Base-by-base conservation (phyloP, 1,140 invertebrate genomes). In the Berghia stephanieae region DNA sequence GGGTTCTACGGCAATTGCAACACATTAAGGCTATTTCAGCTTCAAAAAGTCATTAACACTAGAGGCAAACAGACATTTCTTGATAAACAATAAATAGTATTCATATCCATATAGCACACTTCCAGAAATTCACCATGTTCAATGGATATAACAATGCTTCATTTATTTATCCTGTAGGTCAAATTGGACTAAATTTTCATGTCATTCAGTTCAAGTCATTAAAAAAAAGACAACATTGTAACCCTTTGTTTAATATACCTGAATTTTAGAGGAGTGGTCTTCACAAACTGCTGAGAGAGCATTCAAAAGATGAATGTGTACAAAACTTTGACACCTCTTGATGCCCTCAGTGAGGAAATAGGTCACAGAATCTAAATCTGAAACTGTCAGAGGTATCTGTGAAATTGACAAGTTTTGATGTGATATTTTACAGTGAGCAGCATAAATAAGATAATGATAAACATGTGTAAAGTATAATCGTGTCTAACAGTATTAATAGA, bases 201-300 rank as follows among this genome's bases (percentile, higher is more conserved):
- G 2, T 44, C 18, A 55, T 44, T 73, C 18, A 2, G 31, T 44
- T 57, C n/a, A n/a, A n/a, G n/a, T n/a, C n/a, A n/a, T n/a, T n/a
- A n/a, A n/a, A n/a, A n/a, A n/a, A n/a, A n/a, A n/a, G n/a, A n/a
- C n/a, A n/a, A n/a, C n/a, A n/a, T n/a, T n/a, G n/a, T n/a, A n/a
- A n/a, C n/a, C n/a, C n/a, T n/a, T n/a, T n/a, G n/a, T n/a, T n/a
- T n/a, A n/a, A n/a, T n/a, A n/a, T 69, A 78, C 60, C 44, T 66
- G 31, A 27, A 72, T 76, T 36, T 44, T 40, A 68, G 67, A 31
- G 3, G 60, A 80, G 80, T 86, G 85, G 77, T 86, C 85, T 80
- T 89, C 88, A 21, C 89, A 72, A 3, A 88, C 75, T 38, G 85
- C 84, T n/a, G 83, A 82, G 10, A 88, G 68, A 13, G 89, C 83